These are phyloP conservation scores for Grammomys surdaster DNA, from an alignment of 2,113 vertebrate species.

Conservation along the genomic window DNA sequence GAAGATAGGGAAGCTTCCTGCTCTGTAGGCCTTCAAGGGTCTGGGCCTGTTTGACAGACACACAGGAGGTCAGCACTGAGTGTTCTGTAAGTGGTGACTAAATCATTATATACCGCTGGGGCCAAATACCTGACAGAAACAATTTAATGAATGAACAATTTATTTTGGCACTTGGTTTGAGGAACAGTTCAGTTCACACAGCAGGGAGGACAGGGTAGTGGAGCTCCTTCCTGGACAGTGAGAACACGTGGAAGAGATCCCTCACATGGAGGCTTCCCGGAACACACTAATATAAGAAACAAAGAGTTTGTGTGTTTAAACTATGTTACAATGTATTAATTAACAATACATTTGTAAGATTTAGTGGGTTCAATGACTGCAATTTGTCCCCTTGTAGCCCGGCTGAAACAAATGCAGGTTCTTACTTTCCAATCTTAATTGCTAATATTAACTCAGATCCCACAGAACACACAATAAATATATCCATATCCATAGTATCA, in stretches of 20 bases:
- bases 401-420: neutral
- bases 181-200: neutral
- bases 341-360: neutral
- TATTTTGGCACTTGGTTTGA: neutral
- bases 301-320: neutral
- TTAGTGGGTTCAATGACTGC: neutral
- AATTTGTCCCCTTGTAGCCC: too few relatives aligned
- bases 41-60: neutral
- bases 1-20: neutral
- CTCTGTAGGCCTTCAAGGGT: too few relatives aligned
- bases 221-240: neutral
- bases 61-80: neutral
- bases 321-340: neutral
- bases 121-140: neutral
- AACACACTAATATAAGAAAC: neutral
- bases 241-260: neutral
- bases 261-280: neutral
- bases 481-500: too few relatives aligned
- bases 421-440: too few relatives aligned
- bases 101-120: neutral
- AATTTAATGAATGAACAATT: neutral
- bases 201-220: neutral
- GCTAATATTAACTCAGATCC: neutral
- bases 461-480: neutral
- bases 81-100: neutral